Percentiles rank a stretch among this genome's conserved stretches.
phyloP scores from a whole-genome alignment of 2,797 vertebrate species.

The Periophthalmus magnuspinnatus region DNA sequence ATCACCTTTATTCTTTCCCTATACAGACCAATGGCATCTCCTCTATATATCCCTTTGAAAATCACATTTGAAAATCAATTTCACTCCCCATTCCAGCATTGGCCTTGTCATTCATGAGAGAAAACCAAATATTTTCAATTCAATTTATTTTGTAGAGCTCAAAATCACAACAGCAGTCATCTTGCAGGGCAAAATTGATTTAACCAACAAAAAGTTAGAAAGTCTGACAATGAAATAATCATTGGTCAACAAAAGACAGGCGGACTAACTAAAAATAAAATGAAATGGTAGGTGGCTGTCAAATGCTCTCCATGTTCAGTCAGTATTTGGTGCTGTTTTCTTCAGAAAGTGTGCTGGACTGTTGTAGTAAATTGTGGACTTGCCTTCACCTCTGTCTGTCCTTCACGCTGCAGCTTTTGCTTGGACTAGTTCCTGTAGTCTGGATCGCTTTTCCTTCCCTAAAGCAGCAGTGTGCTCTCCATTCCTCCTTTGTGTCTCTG shows the following conservation, averaged over 20 bases:
- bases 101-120: constrained; percentile 7
- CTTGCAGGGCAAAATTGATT: no score
- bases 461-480: constrained; percentile 18
- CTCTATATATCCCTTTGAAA: no score
- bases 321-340: constrained; percentile 31
- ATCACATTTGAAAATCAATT: no score
- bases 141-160: no score
- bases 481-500: constrained; percentile 13
- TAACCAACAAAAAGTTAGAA: no score
- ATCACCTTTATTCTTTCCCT: constrained; percentile 23
- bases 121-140: constrained; percentile 29
- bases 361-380: constrained; percentile 24
- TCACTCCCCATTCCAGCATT: constrained; percentile 7
- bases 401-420: constrained; percentile 36
- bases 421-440: constrained; percentile 29
- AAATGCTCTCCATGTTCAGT: constrained; percentile 29
- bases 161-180: no score
- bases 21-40: no score
- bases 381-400: constrained; percentile 41
- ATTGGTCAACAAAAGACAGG: no score
- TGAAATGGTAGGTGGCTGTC: constrained; percentile 55
- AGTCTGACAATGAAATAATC: no score
- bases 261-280: background rate
- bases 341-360: constrained; percentile 33
- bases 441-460: constrained; percentile 31